A percentile compares a stretch with the other conserved stretches of the same genome.
phyloP scores from a whole-genome alignment of 2,113 vertebrate genomes.

The Scalopus aquaticus region DNA sequence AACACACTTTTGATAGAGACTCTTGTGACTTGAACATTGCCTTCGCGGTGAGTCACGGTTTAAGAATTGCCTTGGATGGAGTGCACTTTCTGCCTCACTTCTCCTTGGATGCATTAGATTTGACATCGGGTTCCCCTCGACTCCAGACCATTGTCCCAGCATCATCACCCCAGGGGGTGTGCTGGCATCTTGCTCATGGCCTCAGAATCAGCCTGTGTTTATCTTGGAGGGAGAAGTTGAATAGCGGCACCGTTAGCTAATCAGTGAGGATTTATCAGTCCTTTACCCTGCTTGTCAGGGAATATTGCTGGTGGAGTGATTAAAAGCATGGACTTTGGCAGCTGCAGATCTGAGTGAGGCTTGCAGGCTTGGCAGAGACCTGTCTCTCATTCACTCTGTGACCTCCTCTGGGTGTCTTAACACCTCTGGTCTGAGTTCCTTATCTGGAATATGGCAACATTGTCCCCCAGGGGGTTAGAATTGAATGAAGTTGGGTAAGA shows the following conservation, averaged over 20 bases:
- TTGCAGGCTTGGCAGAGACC: neutral
- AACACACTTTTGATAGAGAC: neutral
- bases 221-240: neutral
- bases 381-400: neutral
- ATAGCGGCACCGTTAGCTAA: neutral
- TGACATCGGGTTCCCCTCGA: neutral
- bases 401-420: neutral
- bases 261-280: neutral
- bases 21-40: neutral
- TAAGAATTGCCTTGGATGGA: neutral
- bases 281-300: neutral
- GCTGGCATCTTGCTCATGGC: neutral
- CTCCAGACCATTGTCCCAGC: neutral
- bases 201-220: neutral
- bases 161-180: neutral
- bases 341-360: neutral
- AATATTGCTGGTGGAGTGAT: neutral
- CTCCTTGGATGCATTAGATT: neutral
- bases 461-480: neutral
- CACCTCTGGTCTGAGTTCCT: neutral
- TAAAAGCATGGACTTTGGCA: neutral
- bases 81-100: neutral
- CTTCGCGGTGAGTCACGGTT: neutral
- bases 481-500: neutral
- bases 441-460: neutral